Conservation (phyloP, 2,888 invertebrate species). For the Halocaridina rubra region DNA sequence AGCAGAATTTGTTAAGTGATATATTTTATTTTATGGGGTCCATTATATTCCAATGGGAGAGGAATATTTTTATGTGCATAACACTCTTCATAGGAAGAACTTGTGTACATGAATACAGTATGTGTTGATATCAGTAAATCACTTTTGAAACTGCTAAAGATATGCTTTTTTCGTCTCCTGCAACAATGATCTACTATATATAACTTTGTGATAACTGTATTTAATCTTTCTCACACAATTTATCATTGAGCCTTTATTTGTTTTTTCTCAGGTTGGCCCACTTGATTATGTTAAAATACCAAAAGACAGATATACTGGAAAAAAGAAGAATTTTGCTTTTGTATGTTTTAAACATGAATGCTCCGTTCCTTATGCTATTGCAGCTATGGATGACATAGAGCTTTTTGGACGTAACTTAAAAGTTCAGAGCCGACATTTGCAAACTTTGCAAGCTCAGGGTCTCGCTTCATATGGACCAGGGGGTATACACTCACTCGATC, state of each 20-base stretch:
- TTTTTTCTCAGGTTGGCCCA: constrained; percentile 78
- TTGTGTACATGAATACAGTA: no score
- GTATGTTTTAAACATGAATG: constrained; percentile 80
- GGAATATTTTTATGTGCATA: no score
- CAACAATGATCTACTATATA: no score
- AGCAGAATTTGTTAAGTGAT: no score
- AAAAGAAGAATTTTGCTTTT: constrained; percentile 80
- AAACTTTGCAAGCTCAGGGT: background rate
- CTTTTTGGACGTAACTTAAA: constrained; percentile 73
- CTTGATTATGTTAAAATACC: constrained; percentile 82
- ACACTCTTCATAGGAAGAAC: no score
- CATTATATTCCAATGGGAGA: no score
- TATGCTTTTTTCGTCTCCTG: no score
- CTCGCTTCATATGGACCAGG: background rate
- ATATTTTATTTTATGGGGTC: no score
- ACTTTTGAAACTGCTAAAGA: no score
- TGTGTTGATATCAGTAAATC: no score
- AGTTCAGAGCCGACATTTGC: constrained; percentile 39
- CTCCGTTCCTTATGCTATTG: constrained; percentile 82
- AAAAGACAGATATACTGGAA: constrained; percentile 77
- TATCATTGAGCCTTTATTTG: background rate
- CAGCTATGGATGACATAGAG: constrained; percentile 78
- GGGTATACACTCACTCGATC: constrained; percentile 43
- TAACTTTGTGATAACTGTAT: no score
- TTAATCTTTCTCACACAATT: no score